These are phyloP conservation scores for Diadumene lineata DNA, from an alignment of 92 coral and sea anemone genomes.

Conservation along the genomic window DNA sequence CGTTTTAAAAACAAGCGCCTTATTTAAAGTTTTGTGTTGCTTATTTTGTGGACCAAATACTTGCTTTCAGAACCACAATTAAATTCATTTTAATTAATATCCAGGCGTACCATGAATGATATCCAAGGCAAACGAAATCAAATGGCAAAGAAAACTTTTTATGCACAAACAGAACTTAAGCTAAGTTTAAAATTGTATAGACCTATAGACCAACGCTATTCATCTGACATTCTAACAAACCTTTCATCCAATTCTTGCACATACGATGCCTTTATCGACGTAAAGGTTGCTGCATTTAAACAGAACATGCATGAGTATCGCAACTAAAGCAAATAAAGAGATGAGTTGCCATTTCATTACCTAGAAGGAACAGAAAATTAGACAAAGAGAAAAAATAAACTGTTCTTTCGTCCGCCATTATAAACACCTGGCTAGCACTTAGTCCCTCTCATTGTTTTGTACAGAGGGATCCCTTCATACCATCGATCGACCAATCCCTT, in stretches of 20 bases:
- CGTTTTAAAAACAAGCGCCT: too few relatives aligned
- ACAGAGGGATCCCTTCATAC: slow-evolving; percentile 15
- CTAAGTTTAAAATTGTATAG: too few relatives aligned
- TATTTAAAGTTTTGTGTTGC: too few relatives aligned
- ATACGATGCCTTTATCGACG: slow-evolving; percentile 31
- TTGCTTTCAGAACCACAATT: too few relatives aligned
- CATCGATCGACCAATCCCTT: too few relatives aligned
- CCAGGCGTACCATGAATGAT: too few relatives aligned
- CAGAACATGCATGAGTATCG: not conserved
- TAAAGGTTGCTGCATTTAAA: slow-evolving; percentile 8
- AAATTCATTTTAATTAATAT: too few relatives aligned
- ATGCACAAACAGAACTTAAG: too few relatives aligned
- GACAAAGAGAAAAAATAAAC: not conserved
- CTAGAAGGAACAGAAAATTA: slow-evolving; percentile 1
- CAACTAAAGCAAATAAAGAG: not conserved
- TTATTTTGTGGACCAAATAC: too few relatives aligned
- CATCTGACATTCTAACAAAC: slow-evolving; percentile 2
- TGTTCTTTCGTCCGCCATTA: slow-evolving; percentile 20
- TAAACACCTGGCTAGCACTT: slow-evolving; percentile 32
- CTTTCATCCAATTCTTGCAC: slow-evolving; percentile 55
- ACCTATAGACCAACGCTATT: too few relatives aligned
- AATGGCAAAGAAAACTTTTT: too few relatives aligned
- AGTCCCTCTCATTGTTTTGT: not conserved
- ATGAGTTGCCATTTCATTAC: not conserved
- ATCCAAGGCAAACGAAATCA: too few relatives aligned